Base-by-base conservation (phyloP, 2,797 vertebrate genomes). In the Momotus momota region DNA sequence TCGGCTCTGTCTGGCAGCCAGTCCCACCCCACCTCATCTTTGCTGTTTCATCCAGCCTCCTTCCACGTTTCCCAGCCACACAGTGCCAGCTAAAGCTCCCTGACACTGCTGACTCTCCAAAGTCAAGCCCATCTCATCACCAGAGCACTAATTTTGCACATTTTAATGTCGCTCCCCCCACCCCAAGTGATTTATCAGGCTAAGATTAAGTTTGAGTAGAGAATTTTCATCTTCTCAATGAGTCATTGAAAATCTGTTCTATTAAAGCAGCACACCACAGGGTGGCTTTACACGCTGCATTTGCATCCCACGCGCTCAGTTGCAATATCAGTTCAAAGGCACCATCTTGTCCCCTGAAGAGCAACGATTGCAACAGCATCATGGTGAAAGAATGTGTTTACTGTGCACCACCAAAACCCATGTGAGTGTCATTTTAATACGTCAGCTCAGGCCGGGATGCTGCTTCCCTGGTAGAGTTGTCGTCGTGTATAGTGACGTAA, bases 371-470 rank as follows among this genome's bases (percentile, higher is more conserved):
- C 91, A 67, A 11, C 73, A 51, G 4, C 10, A 18, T 71, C 85
- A 73, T 10, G 70, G 52, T 1, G 0, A 79, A 91, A 54, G 80
- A 92, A 81, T 64, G 40, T 31, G 27, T 73, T 83, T 46, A 18
- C 62, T 86, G 43, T 1, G 12, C 82, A 64, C 27, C 77, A 57
- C 89, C 66, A 88, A 78, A 84, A 14, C 75, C 75, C 79, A 2
- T 7, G 62, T 0, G 0, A 45, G 58, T 11, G 0, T 16, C 29
- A 5, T 26, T 69, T n/a, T 7, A 29, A 33, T 10, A 4, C 1
- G 4, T 9, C 67, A 51, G 87, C 64, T 54, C 85, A 35, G 77
- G 31, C 73, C 6, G 1, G 55, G 41, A 3, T 0, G 0, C 54
- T 71, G 80, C 65, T 33, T 43, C 31, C 5, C 62, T 11, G 0